Evolutionary conservation across 2,888 invertebrate genomes (phyloP).

Genomic region (Elysia crispata): DNA sequence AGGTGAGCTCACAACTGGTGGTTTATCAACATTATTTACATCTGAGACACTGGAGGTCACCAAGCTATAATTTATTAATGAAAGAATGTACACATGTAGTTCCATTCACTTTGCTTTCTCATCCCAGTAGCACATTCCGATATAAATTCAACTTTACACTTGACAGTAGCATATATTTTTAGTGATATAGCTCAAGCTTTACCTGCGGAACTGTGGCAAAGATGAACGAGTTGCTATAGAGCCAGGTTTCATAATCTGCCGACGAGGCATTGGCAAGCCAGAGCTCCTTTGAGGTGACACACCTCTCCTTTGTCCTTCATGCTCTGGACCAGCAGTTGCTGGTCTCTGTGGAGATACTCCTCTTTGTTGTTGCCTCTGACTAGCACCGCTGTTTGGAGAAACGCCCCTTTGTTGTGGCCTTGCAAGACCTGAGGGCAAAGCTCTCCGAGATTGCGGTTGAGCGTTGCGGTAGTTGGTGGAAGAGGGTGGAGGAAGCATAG

Average conservation of each 20-base stretch:
- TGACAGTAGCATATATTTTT: neutral
- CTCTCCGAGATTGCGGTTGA: conserved; percentile 36
- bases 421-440: conserved; percentile 51
- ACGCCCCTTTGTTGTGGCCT: conserved; percentile 54
- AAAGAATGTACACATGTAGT: no score
- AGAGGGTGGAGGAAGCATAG: conserved; percentile 55
- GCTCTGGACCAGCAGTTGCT: conserved; percentile 47
- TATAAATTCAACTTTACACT: neutral
- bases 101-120: no score
- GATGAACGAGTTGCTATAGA: conserved; percentile 58
- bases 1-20: no score
- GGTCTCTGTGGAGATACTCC: conserved; percentile 58
- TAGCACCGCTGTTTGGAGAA: conserved; percentile 50
- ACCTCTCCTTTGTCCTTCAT: conserved; percentile 50
- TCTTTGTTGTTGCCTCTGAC: no score
- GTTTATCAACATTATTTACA: no score
- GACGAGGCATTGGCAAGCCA: conserved; percentile 68
- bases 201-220: conserved; percentile 67
- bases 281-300: conserved; percentile 66
- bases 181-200: neutral
- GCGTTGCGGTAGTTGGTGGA: conserved; percentile 33
- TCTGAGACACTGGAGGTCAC: no score
- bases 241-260: conserved; percentile 63
- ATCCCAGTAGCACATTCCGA: no score
- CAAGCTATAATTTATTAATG: no score